Conservation (phyloP, 2,888 invertebrate species). For the Lycaena phlaeas region DNA sequence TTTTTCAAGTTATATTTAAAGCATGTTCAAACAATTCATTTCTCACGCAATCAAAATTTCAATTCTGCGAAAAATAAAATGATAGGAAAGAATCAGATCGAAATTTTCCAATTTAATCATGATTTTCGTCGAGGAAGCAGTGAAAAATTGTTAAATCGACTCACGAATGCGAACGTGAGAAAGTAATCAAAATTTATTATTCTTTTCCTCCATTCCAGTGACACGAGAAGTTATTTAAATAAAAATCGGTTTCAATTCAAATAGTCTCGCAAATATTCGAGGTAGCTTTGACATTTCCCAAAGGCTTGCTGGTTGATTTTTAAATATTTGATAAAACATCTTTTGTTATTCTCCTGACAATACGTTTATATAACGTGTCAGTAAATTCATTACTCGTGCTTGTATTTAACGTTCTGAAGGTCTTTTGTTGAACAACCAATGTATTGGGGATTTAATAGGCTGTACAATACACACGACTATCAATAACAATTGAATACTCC, state of each 20-base stretch:
- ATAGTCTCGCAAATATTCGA: conserved; percentile 24
- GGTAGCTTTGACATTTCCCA: conserved; percentile 6
- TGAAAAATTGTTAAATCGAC: conserved; percentile 59
- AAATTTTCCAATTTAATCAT: conserved; percentile 54
- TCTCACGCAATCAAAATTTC: conserved; percentile 11
- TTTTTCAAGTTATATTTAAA: not conserved
- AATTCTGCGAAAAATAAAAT: conserved; percentile 16
- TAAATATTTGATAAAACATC: conserved; percentile 4
- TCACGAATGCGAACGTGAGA: conserved; percentile 64
- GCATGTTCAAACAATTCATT: not conserved
- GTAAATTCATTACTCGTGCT: too few relatives aligned
- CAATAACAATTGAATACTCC: too few relatives aligned
- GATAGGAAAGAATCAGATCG: conserved; percentile 23
- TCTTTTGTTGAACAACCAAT: too few relatives aligned
- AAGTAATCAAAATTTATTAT: conserved; percentile 69
- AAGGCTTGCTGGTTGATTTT: conserved; percentile 1
- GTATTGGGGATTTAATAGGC: too few relatives aligned
- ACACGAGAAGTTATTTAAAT: conserved; percentile 45
- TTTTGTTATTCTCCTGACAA: not conserved
- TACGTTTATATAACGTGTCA: not conserved
- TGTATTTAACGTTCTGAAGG: too few relatives aligned
- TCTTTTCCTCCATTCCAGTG: conserved; percentile 50
- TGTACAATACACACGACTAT: too few relatives aligned
- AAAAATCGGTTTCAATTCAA: conserved; percentile 31
- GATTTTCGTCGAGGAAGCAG: conserved; percentile 42